A percentile compares a stretch with the other conserved stretches of the same genome.
Evolutionary conservation across 2,797 vertebrate species (phyloP).

Genomic region (Benthosema pterotum): DNA sequence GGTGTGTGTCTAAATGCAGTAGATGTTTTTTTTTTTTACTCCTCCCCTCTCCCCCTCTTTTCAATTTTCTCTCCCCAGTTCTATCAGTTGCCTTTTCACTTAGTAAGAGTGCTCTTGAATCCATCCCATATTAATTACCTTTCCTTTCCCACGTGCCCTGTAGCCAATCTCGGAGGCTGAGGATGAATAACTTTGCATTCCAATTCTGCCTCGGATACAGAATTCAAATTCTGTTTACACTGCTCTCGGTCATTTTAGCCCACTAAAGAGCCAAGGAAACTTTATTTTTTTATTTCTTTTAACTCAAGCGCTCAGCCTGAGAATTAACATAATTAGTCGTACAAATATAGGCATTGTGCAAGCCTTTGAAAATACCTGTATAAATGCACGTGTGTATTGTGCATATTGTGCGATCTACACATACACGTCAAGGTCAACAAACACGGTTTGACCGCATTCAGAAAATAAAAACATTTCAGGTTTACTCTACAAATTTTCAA

Average conservation of each 20-base stretch:
- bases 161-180: constrained; percentile 77
- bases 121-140: constrained; percentile 77
- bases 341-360: constrained; percentile 3
- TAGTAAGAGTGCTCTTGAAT: constrained; percentile 71
- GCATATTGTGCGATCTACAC: neutral
- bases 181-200: constrained; percentile 81
- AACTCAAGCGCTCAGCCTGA: constrained; percentile 45
- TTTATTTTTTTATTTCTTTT: constrained; percentile 50
- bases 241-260: constrained; percentile 65
- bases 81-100: constrained; percentile 59
- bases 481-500: constrained; percentile 1
- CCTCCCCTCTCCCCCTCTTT: too few relatives aligned
- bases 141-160: constrained; percentile 71
- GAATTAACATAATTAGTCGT: constrained; percentile 49
- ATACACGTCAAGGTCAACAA: neutral
- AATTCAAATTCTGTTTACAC: constrained; percentile 74
- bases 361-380: neutral
- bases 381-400: constrained; percentile 21
- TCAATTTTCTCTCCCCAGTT: constrained; percentile 53
- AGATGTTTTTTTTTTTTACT: neutral
- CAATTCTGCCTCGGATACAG: constrained; percentile 71
- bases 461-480: too few relatives aligned
- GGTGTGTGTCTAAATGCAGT: constrained; percentile 25
- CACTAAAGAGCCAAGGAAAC: constrained; percentile 43
- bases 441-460: constrained; percentile 1